Evolutionary conservation across 2,888 invertebrate species (phyloP).

Genomic region (Lymantria dispar): DNA sequence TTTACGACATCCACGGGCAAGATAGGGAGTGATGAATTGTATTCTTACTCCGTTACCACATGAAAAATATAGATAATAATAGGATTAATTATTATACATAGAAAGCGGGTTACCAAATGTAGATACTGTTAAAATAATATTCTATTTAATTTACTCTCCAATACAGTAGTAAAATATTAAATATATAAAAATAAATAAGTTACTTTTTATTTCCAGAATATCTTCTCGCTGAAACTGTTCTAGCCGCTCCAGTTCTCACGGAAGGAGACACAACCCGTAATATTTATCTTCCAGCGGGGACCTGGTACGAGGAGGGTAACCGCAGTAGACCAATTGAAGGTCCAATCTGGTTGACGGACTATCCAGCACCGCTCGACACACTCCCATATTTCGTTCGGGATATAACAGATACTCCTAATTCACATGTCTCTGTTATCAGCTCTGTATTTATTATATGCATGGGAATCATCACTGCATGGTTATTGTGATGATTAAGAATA

Average conservation of each 20-base stretch:
- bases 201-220: slow-evolving; percentile 83
- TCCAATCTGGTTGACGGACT: slow-evolving; percentile 83
- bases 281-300: slow-evolving; percentile 89
- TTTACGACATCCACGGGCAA: no score
- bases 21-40: no score
- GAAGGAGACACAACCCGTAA: slow-evolving; percentile 84
- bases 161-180: no score
- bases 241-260: slow-evolving; percentile 89
- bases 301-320: slow-evolving; percentile 86
- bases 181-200: no score
- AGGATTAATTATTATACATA: no score
- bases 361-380: slow-evolving; percentile 85
- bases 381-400: slow-evolving; percentile 86
- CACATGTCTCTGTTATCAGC: background rate
- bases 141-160: no score
- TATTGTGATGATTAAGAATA: no score
- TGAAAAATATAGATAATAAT: no score
- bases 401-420: background rate
- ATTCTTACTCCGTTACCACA: no score
- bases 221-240: slow-evolving; percentile 88
- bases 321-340: slow-evolving; percentile 71
- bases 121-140: no score
- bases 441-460: background rate
- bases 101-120: no score
- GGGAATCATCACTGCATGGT: no score